Percentiles rank a stretch among this genome's conserved stretches.
Evolutionary conservation across 2,797 vertebrate species (phyloP).

Genomic region (Enteromius trimaculatus): DNA sequence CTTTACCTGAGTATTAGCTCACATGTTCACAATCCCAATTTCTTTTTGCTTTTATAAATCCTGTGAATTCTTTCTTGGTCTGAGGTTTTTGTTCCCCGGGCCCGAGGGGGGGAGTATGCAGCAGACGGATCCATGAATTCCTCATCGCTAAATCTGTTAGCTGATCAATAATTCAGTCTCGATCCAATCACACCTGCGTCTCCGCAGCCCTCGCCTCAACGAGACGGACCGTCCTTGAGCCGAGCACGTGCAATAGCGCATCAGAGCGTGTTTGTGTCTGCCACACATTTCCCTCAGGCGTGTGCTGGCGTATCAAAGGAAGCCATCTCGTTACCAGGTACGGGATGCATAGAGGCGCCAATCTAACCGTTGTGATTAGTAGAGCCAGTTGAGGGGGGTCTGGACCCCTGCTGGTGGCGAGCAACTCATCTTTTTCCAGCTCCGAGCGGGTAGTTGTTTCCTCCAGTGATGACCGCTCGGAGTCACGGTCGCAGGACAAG

Average conservation of each 20-base stretch:
- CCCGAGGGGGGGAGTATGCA: constrained; percentile 63
- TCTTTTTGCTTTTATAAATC: constrained; percentile 29
- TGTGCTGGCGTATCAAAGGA: constrained; percentile 71
- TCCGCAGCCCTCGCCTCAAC: constrained; percentile 52
- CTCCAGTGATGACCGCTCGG: constrained; percentile 47
- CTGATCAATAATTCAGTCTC: constrained; percentile 84
- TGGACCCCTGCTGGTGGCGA: constrained; percentile 57
- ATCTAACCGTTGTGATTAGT: constrained; percentile 74
- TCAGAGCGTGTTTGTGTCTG: constrained; percentile 49
- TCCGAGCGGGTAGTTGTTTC: constrained; percentile 56
- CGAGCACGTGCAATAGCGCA: not conserved
- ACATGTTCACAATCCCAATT: constrained; percentile 52
- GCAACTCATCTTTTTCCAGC: constrained; percentile 66
- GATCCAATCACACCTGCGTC: constrained; percentile 75
- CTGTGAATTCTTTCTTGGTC: constrained; percentile 36
- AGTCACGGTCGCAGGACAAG: constrained; percentile 70
- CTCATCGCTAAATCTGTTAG: constrained; percentile 81
- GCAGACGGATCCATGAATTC: constrained; percentile 74
- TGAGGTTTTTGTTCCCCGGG: constrained; percentile 41
- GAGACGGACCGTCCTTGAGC: constrained; percentile 38
- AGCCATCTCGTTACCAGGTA: constrained; percentile 75
- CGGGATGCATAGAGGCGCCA: constrained; percentile 69
- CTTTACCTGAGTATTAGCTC: constrained; percentile 71
- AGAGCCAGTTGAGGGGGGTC: constrained; percentile 50
- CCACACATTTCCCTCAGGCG: constrained; percentile 66